phyloP scores from a whole-genome alignment of 2,888 invertebrate species.

The Biston betularia region DNA sequence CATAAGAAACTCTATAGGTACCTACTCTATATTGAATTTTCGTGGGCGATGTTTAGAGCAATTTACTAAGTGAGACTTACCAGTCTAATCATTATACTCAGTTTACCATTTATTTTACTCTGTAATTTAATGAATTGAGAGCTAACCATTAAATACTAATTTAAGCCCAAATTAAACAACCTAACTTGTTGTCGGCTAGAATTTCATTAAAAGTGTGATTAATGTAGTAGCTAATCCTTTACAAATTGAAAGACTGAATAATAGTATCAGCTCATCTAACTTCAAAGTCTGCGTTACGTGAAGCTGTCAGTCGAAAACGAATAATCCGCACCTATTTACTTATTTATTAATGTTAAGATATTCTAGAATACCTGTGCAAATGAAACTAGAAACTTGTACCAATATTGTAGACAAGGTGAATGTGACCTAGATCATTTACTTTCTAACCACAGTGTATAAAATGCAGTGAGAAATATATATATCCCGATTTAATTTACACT shows the following conservation, averaged over 20 bases:
- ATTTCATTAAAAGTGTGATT: slow-evolving; percentile 10
- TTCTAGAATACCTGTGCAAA: slow-evolving; percentile 32
- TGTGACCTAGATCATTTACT: slow-evolving; percentile 24
- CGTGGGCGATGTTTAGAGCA: background rate
- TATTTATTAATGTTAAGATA: slow-evolving; percentile 29
- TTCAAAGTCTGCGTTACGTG: slow-evolving; percentile 17
- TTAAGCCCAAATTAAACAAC: background rate
- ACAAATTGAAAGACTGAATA: slow-evolving; percentile 18
- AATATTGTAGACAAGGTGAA: slow-evolving; percentile 31
- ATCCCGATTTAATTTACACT: background rate
- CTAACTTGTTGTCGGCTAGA: background rate
- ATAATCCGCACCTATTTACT: slow-evolving; percentile 29
- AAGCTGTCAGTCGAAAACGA: slow-evolving; percentile 23
- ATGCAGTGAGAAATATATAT: background rate
- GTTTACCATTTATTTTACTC: background rate
- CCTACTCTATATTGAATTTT: background rate
- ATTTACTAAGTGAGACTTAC: too few species aligned
- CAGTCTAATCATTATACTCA: background rate
- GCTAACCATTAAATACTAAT: background rate
- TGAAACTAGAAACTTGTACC: slow-evolving; percentile 31
- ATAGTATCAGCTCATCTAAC: slow-evolving; percentile 19
- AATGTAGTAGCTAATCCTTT: slow-evolving; percentile 19
- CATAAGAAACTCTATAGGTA: too few species aligned
- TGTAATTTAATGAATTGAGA: background rate
- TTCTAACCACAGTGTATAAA: slow-evolving; percentile 3